Evolutionary conservation across 2,888 invertebrate species (phyloP).

Genomic region (Pseudeuparius sepicola): DNA sequence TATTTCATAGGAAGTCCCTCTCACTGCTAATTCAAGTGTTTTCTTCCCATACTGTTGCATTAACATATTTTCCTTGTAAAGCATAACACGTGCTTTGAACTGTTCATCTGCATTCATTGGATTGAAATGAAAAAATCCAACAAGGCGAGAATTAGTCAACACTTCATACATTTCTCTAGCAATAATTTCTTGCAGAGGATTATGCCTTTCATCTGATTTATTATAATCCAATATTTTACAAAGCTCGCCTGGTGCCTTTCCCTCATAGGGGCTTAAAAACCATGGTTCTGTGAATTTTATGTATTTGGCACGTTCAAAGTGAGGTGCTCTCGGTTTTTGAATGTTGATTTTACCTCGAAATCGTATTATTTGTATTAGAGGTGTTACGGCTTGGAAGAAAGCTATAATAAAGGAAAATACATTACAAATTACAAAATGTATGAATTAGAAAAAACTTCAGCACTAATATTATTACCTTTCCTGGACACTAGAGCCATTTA

Average conservation of each 20-base stretch:
- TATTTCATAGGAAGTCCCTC: constrained; percentile 57
- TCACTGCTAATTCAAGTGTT: constrained; percentile 56
- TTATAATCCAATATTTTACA: constrained; percentile 38
- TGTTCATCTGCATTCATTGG: constrained; percentile 55
- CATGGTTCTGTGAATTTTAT: constrained; percentile 56
- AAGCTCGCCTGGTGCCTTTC: constrained; percentile 40
- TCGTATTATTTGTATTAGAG: constrained; percentile 46
- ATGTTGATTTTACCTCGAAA: constrained; percentile 70
- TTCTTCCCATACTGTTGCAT: constrained; percentile 55
- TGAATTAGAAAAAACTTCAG: no score
- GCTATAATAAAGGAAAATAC: constrained; percentile 22
- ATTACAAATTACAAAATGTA: no score
- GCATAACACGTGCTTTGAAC: constrained; percentile 51
- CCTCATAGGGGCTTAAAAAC: constrained; percentile 42
- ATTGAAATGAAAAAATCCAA: constrained; percentile 63
- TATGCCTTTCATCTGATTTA: constrained; percentile 40
- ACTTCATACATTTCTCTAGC: constrained; percentile 61
- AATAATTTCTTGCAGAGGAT: constrained; percentile 63
- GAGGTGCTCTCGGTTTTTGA: constrained; percentile 59
- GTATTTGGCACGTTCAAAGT: constrained; percentile 57
- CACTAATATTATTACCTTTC: constrained; percentile 18
- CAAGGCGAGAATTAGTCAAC: constrained; percentile 61
- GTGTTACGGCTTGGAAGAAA: constrained; percentile 23
- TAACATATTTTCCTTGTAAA: constrained; percentile 59
- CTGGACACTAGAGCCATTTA: constrained; percentile 22